phyloP scores from a whole-genome alignment of 2,888 invertebrate genomes.

The Diarsia mendica region DNA sequence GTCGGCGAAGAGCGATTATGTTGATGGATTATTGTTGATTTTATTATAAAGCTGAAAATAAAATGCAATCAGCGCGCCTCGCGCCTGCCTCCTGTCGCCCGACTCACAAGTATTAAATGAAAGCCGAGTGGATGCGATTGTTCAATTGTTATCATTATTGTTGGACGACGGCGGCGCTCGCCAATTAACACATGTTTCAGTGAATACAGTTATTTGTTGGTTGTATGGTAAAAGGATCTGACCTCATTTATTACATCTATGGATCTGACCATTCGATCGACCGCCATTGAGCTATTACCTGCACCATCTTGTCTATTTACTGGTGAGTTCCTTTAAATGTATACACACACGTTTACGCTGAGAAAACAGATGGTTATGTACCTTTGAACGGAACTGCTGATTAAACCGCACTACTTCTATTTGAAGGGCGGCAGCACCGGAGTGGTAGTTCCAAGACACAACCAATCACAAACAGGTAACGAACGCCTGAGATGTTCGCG shows the following conservation, averaged over 20 bases:
- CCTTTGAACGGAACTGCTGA: not conserved
- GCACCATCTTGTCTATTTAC: not conserved
- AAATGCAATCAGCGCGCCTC: slow-evolving; percentile 35
- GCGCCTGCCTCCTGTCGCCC: slow-evolving; percentile 2
- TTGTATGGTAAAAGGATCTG: not conserved
- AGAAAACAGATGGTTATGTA: too few species aligned
- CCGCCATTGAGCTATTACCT: not conserved
- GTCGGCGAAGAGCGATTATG: slow-evolving; percentile 1
- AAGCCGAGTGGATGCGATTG: slow-evolving; percentile 22
- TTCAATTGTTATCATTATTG: slow-evolving; percentile 17
- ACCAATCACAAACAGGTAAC: not conserved
- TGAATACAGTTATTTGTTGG: not conserved
- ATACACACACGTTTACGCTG: not conserved
- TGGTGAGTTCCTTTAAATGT: not conserved
- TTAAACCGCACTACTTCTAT: not conserved
- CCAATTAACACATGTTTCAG: not conserved
- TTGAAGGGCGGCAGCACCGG: too few species aligned
- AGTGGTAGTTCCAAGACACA: not conserved
- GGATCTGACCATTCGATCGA: not conserved
- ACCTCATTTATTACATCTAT: too few species aligned
- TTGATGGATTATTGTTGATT: slow-evolving; percentile 46
- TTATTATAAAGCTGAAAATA: slow-evolving; percentile 41
- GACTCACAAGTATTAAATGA: slow-evolving; percentile 20
- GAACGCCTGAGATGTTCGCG: too few species aligned
- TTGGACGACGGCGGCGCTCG: not conserved